Evolutionary conservation across 1,140 invertebrate genomes (phyloP).

Genomic region (Drosophila ananassae): DNA sequence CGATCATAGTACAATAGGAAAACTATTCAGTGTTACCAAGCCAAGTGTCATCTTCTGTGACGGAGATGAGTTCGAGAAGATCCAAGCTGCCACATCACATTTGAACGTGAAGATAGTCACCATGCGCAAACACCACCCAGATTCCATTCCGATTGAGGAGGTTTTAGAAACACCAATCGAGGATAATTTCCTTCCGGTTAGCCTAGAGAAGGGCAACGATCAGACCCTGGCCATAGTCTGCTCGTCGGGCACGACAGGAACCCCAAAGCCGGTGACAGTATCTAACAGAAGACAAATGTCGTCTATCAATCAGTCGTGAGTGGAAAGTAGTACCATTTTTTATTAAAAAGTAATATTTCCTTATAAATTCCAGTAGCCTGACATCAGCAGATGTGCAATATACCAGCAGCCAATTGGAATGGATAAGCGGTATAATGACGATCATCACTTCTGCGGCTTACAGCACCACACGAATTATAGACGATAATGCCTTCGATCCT

Average conservation of each 20-base stretch:
- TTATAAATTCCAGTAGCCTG: conserved; percentile 14
- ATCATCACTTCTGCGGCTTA: conserved; percentile 43
- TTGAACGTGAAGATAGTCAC: conserved; percentile 55
- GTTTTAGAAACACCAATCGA: conserved; percentile 36
- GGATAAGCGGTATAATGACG: conserved; percentile 55
- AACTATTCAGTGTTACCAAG: conserved; percentile 56
- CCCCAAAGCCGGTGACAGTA: conserved; percentile 87
- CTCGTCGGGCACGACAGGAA: conserved; percentile 90
- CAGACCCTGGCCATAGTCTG: conserved; percentile 79
- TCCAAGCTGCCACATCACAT: conserved; percentile 29
- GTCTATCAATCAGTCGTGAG: conserved; percentile 24
- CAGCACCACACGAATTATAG: conserved; percentile 57
- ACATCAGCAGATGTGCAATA: conserved; percentile 56
- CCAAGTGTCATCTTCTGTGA: conserved; percentile 72
- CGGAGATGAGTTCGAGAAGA: conserved; percentile 58
- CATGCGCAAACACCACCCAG: conserved; percentile 50
- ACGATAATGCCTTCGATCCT: conserved; percentile 56
- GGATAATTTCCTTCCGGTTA: conserved; percentile 42
- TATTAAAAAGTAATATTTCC: neutral
- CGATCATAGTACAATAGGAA: conserved; percentile 47
- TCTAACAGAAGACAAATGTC: conserved; percentile 81
- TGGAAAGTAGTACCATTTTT: rapidly evolving
- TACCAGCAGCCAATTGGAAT: conserved; percentile 57
- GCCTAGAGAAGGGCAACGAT: conserved; percentile 45
- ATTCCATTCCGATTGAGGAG: conserved; percentile 46